Evolutionary conservation across 2,888 invertebrate genomes (phyloP), one percentile per base, ranked within the genome.

Genomic region (Stenolophus ochropezus): DNA sequence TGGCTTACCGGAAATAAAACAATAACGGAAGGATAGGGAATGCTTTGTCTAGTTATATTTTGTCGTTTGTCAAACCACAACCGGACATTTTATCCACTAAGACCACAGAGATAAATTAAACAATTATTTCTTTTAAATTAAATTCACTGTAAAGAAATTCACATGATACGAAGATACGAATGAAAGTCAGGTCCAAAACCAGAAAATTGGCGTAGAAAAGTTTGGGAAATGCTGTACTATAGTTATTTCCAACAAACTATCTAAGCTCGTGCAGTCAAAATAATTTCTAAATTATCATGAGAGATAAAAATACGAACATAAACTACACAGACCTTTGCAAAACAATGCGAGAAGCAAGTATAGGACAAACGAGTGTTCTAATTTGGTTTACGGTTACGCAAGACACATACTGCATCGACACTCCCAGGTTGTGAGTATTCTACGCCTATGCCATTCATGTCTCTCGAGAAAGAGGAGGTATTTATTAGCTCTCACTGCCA

Each of bases 291-390:
- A 23, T 61, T 61, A 61, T 61, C 61, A 61, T 4, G n/a, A 11
- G 8, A 61, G 61, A 27, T 61, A 61, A 61, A 61, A 61, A 61
- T 61, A 61, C 2, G 21, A 61, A 27, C 21, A 23, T 61, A 61
- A 61, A 69, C 56, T 14, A n/a, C 25, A 8, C 20, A 61, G n/a
- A 61, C 65, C 20, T 69, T 69, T 33, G 4, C 20, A 69, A 69
- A 33, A 69, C 65, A 69, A 69, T 69, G 42, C 23, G 18, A 23
- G 4, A 14, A 69, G 25, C 27, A 4, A 11, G 18, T 33, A 18
- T 27, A 69, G 11, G 20, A 69, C 14, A 14, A 65, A 69, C 65
- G 65, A 69, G 11, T 65, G 65, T 69, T 69, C 65, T 69, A 69
- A 69, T 27, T 65, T n/a, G n/a, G 65, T 69, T 69, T 69, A 16